Conservation (phyloP, 2,888 invertebrate genomes). For the Chorisops tibialis region DNA sequence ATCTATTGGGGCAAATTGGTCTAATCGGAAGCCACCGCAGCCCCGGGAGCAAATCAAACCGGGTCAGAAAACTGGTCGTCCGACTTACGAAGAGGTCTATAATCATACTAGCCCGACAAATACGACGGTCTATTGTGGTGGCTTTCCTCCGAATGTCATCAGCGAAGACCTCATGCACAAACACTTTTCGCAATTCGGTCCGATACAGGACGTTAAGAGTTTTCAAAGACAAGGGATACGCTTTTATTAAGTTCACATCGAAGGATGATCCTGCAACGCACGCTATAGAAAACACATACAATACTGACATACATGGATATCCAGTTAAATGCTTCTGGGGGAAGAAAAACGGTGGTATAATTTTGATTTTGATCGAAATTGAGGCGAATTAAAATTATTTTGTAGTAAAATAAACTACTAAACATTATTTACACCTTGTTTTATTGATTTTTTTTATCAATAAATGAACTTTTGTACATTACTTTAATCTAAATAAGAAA, state of each 20-base stretch:
- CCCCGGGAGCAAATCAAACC: slow-evolving; percentile 62
- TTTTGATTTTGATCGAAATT: no score
- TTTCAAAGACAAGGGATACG: slow-evolving; percentile 99
- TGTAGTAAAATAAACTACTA: no score
- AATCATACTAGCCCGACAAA: slow-evolving; percentile 98
- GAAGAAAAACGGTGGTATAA: slow-evolving; percentile 80
- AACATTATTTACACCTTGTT: no score
- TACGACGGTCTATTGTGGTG: slow-evolving; percentile 98
- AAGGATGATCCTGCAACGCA: slow-evolving; percentile 97
- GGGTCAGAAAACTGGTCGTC: slow-evolving; percentile 59
- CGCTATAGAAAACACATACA: slow-evolving; percentile 95
- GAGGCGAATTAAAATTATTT: no score
- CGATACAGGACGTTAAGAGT: slow-evolving; percentile 95
- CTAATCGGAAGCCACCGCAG: slow-evolving; percentile 88
- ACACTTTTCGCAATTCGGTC: slow-evolving; percentile 91
- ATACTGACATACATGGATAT: slow-evolving; percentile 93
- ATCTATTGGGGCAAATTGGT: slow-evolving; percentile 99
- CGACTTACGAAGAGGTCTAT: slow-evolving; percentile 84
- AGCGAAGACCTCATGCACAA: slow-evolving; percentile 95
- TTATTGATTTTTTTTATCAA: no score
- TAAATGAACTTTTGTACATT: no score
- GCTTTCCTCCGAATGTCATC: slow-evolving; percentile 85
- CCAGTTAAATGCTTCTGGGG: slow-evolving; percentile 99
- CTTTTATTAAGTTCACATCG: slow-evolving; percentile 95
- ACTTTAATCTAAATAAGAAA: no score